A percentile compares a stretch with the other conserved stretches of the same genome.
These are phyloP conservation scores for Apis laboriosa DNA, from an alignment of 1,140 invertebrate genomes.

Conservation along the genomic window DNA sequence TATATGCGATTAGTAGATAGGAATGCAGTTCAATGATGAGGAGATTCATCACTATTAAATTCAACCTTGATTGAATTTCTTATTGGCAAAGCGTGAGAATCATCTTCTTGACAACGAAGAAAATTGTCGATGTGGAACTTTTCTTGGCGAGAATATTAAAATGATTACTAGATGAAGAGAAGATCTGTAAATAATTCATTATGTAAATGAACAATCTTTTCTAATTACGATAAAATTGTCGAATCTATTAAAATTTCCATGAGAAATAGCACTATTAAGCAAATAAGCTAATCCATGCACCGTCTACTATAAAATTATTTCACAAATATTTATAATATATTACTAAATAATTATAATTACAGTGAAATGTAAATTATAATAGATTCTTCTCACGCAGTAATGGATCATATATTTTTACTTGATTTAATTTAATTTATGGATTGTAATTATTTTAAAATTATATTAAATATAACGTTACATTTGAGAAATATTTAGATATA, in stretches of 20 bases:
- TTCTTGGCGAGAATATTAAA: not conserved
- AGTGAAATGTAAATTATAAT: not conserved
- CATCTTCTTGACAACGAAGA: not conserved
- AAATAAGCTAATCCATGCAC: no score
- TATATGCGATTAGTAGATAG: not conserved
- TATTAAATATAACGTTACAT: no score
- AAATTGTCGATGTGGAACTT: not conserved
- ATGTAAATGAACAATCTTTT: not conserved
- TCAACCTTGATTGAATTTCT: constrained; percentile 4
- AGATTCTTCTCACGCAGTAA: not conserved
- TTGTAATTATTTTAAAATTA: no score
- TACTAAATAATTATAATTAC: not conserved
- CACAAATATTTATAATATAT: not conserved
- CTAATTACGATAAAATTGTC: not conserved
- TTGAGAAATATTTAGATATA: no score
- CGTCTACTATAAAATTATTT: no score
- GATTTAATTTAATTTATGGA: no score
- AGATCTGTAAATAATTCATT: not conserved
- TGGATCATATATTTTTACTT: no score
- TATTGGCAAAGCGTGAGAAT: not conserved
- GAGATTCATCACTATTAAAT: not conserved
- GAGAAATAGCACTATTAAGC: not conserved
- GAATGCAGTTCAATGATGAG: not conserved
- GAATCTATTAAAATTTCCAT: not conserved
- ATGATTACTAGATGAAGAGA: not conserved